These are phyloP conservation scores for Phalanger gymnotis DNA, from an alignment of 2,797 vertebrate genomes.

Conservation along the genomic window DNA sequence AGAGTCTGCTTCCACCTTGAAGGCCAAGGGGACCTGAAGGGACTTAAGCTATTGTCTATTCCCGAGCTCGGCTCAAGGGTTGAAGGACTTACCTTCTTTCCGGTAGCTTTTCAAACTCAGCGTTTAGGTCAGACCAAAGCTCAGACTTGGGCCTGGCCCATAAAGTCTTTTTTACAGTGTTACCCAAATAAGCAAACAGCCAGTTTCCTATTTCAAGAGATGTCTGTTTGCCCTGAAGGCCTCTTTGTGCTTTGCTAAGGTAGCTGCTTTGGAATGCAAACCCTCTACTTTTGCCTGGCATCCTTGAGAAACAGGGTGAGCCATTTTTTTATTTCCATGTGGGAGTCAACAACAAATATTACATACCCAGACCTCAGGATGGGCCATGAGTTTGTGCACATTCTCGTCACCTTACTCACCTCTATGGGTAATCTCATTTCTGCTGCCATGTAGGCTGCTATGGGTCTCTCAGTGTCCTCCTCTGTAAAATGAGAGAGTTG, in stretches of 20 bases:
- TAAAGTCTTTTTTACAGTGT: constrained; percentile 31
- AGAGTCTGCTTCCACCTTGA: neutral
- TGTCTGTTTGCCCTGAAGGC: constrained; percentile 4
- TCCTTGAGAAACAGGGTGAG: constrained; percentile 40
- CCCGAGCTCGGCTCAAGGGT: neutral
- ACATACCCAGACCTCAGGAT: neutral
- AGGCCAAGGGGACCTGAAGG: neutral
- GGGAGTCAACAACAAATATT: neutral
- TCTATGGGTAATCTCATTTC: neutral
- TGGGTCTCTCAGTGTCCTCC: neutral
- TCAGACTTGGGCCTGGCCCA: constrained; percentile 39
- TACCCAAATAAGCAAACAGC: neutral
- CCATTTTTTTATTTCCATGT: neutral
- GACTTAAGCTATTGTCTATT: constrained; percentile 5
- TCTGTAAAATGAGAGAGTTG: neutral
- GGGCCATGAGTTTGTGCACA: neutral
- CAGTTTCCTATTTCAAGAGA: constrained; percentile 28
- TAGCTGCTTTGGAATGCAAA: neutral
- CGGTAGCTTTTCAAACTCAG: constrained; percentile 32
- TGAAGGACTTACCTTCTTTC: constrained; percentile 13
- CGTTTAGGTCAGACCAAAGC: constrained; percentile 52
- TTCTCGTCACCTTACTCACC: neutral
- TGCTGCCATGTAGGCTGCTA: neutral
- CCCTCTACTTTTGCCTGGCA: neutral
- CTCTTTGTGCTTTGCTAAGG: fast-evolving